phyloP scores from a whole-genome alignment of 2,113 vertebrate genomes.

The Eurystomus gularis region DNA sequence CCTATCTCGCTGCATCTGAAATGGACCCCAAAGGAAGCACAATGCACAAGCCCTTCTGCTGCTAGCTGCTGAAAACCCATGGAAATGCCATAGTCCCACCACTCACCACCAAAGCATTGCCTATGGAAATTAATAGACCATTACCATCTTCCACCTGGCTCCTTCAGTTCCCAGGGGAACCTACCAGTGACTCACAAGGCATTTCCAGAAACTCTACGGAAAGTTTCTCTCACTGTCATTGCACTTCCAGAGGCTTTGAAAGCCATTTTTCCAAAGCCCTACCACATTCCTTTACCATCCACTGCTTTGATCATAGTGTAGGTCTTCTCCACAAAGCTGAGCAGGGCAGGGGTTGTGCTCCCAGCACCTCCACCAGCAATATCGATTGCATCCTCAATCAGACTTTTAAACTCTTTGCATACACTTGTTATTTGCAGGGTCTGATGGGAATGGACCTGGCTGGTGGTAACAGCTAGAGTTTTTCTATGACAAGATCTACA shows the following conservation, averaged over 20 bases:
- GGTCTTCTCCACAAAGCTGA: background rate
- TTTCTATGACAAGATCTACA: background rate
- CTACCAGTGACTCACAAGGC: background rate
- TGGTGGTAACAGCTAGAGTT: background rate
- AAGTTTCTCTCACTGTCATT: background rate
- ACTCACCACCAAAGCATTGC: background rate
- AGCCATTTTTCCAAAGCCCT: background rate
- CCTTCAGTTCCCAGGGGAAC: background rate
- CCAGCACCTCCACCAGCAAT: background rate
- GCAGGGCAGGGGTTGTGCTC: background rate
- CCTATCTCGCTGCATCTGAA: background rate
- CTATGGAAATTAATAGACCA: background rate
- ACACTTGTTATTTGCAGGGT: background rate
- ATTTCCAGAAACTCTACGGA: background rate
- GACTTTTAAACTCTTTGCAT: background rate
- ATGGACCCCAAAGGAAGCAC: background rate
- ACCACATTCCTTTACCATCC: background rate
- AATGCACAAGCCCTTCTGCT: background rate
- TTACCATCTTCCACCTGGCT: background rate
- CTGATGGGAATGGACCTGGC: background rate
- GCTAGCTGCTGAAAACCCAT: background rate
- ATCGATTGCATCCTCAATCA: background rate
- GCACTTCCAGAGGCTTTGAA: constrained; percentile 11
- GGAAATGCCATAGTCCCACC: background rate
- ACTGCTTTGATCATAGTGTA: background rate